These are phyloP conservation scores for Dendroctonus valens DNA, from an alignment of 1,140 invertebrate genomes.

Conservation along the genomic window DNA sequence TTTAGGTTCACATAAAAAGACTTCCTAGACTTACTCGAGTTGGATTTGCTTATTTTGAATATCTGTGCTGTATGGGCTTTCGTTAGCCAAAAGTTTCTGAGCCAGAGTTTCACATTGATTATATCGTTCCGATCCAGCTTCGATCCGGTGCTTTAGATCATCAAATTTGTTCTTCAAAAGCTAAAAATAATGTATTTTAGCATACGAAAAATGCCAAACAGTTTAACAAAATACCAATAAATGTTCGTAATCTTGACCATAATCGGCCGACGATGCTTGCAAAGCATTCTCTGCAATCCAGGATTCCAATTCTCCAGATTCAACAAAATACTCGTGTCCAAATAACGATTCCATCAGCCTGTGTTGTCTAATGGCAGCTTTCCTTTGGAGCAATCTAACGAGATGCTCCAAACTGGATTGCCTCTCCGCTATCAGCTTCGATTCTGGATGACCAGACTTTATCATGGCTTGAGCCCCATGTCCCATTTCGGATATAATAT, in stretches of 20 bases:
- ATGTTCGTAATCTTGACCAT: conserved; percentile 97
- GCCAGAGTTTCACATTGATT: conserved; percentile 90
- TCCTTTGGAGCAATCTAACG: conserved; percentile 76
- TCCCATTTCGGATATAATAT: conserved; percentile 90
- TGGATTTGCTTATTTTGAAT: conserved; percentile 86
- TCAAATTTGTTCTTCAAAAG: conserved; percentile 91
- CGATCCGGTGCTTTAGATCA: conserved; percentile 89
- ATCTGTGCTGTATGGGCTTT: conserved; percentile 85
- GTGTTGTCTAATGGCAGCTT: conserved; percentile 76
- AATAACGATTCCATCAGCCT: conserved; percentile 89
- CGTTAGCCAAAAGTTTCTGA: conserved; percentile 83
- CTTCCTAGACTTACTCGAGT: conserved; percentile 83
- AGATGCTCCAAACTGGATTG: conserved; percentile 76
- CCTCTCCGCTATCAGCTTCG: conserved; percentile 74
- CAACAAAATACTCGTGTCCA: conserved; percentile 89
- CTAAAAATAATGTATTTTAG: conserved; percentile 51
- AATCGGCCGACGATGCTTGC: conserved; percentile 89
- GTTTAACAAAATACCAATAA: conserved; percentile 62
- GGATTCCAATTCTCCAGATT: conserved; percentile 85
- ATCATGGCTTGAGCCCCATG: conserved; percentile 80
- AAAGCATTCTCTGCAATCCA: conserved; percentile 95
- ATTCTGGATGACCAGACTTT: conserved; percentile 72
- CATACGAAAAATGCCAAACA: background rate
- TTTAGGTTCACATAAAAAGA: conserved; percentile 25
- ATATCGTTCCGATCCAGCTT: conserved; percentile 88